These are phyloP conservation scores for Sternarchorhynchus goeldii DNA, from an alignment of 2,797 vertebrate genomes.

Conservation along the genomic window DNA sequence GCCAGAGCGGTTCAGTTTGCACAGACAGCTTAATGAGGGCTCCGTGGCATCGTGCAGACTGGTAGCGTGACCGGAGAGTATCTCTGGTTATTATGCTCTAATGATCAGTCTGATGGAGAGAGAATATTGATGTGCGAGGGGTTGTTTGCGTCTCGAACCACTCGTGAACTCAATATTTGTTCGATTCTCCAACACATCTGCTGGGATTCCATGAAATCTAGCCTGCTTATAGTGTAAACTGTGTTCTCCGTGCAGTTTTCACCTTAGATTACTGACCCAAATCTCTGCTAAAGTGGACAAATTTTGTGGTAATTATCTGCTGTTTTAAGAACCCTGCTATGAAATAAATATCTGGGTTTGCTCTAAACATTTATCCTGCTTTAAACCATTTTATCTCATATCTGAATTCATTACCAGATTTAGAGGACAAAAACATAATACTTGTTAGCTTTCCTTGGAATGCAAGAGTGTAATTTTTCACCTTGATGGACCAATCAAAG, in stretches of 20 bases:
- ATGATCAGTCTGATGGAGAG: constrained; percentile 21
- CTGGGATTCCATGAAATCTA: background rate
- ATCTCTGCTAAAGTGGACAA: background rate
- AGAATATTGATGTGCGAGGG: constrained; percentile 22
- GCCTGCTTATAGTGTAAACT: too few species aligned
- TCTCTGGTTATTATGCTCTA: constrained; percentile 2
- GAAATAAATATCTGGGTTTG: too few species aligned
- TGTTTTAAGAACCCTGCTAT: background rate
- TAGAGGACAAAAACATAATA: background rate
- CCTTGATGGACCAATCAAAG: constrained; percentile 21
- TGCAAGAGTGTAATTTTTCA: background rate
- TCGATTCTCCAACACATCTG: background rate
- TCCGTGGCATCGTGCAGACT: background rate
- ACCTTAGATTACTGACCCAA: background rate
- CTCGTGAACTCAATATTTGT: constrained; percentile 22
- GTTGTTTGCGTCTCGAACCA: background rate
- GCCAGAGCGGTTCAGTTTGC: constrained; percentile 13
- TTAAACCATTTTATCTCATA: background rate
- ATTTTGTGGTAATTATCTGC: background rate
- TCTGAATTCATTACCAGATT: background rate
- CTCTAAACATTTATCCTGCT: too few species aligned
- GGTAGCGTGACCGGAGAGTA: background rate
- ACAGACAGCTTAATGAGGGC: constrained; percentile 18
- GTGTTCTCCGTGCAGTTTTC: background rate
- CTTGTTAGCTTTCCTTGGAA: background rate